Evolutionary conservation across 2,888 invertebrate species (phyloP), one percentile per base, ranked within the genome.

Genomic region (Ophraella communa): DNA sequence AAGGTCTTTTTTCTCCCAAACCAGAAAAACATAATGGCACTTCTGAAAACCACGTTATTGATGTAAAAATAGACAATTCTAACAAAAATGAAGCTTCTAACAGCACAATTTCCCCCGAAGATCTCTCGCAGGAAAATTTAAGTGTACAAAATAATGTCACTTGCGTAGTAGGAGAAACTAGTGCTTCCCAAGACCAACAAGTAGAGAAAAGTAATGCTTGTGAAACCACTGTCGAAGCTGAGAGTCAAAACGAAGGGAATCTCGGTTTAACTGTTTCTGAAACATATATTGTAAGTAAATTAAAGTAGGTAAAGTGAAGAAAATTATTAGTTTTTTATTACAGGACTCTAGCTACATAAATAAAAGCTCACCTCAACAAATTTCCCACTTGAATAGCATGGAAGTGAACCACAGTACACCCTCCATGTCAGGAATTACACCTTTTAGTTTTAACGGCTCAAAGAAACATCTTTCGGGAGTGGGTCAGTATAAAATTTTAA

Each of bases 401-500:
- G 21, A 24, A 8, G n/a, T 33, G 4, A 24, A 30, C n/a, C 17
- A 17, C 3, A 17, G 30, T 35, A 14, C 5, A 20, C 30, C 51
- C 1, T 57, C 21, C 3, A 39, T 61, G 3, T 65, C 65, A 14
- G 65, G 61, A 3, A 14, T 61, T 5, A 30, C 27, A 8, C 45
- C 35, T 44, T 52, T 61, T 10, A 23, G 33, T 23, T 18, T 18
- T 27, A 11, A 5, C 2, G 24, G n/a, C 3, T 30, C 52, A 2
- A 58, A 5, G 1, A 30, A 44, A 24, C 53, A 61, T 8, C n/a
- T 57, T 21, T 61, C 61, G 24, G 65, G 68, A 30, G 44, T 68
- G 1, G 68, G 65, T 68, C 51, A 60, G 65, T 58, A 51, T 8
- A 5, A 24, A 51, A 35, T 14, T 10, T 52, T 14, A 1, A 21